Conservation (phyloP, 1,140 invertebrate species). For the Leptopilina boulardi region DNA sequence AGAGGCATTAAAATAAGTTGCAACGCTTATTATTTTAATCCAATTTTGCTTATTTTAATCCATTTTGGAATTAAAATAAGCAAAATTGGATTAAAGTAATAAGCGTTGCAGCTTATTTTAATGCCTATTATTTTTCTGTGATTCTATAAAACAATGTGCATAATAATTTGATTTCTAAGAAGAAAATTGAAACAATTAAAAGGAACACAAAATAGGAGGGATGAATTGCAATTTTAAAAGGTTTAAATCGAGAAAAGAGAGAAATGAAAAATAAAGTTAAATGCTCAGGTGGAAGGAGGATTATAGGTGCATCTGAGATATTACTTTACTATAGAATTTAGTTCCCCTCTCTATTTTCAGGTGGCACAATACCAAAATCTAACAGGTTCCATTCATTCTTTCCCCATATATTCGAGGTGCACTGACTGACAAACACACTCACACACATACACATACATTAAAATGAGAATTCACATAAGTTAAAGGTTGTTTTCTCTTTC, state of each 20-base stretch:
- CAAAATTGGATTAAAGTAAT: too few relatives aligned
- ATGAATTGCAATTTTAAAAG: background rate
- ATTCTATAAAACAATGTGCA: too few relatives aligned
- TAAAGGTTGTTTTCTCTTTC: background rate
- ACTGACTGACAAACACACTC: too few relatives aligned
- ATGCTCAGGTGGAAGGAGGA: slow-evolving; percentile 9
- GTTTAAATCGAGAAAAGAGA: background rate
- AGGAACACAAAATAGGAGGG: background rate
- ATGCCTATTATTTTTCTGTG: too few relatives aligned
- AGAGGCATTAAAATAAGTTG: too few relatives aligned
- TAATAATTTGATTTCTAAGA: too few relatives aligned
- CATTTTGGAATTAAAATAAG: too few relatives aligned
- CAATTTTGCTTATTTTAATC: too few relatives aligned
- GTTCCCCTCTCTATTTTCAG: slow-evolving; percentile 9
- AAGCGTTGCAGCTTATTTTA: too few relatives aligned
- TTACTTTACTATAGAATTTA: background rate
- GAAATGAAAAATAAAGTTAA: slow-evolving; percentile 36
- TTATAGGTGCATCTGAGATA: background rate
- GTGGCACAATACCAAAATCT: slow-evolving; percentile 15
- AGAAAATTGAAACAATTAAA: background rate
- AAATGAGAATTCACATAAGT: background rate
- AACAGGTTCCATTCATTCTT: slow-evolving; percentile 38
- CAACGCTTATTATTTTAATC: too few relatives aligned
- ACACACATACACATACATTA: background rate
- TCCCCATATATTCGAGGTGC: too few relatives aligned